Base-by-base conservation (phyloP, 2,113 vertebrate genomes). In the Thryonomys swinderianus region DNA sequence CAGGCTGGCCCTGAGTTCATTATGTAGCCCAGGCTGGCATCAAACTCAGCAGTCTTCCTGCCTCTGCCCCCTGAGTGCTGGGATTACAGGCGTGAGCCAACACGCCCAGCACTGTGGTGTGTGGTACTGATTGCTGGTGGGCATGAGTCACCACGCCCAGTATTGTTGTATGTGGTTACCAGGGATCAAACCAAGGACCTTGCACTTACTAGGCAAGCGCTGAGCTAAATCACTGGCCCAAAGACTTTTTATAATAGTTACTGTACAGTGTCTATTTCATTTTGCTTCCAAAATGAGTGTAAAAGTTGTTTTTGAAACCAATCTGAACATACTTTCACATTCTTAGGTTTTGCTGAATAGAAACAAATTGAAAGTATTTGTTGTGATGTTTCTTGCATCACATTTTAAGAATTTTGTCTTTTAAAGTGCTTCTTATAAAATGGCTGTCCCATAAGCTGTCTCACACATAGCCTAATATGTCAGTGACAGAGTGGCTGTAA, bases 211-310 rank as follows among this genome's bases (percentile, higher is more conserved):
- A n/a, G n/a, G n/a, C n/a, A n/a, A n/a, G n/a, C n/a, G n/a, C n/a
- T n/a, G n/a, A n/a, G n/a, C n/a, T n/a, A n/a, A n/a, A n/a, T n/a
- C n/a, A n/a, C n/a, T n/a, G n/a, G n/a, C n/a, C n/a, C n/a, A n/a
- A n/a, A n/a, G n/a, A n/a, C 51, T 57, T 37, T 92, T 61, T 80
- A 90, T 85, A 83, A 73, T 73, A 42, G 4, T 57, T 95, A 64
- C 71, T 51, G n/a, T 32, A 32, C 59, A 87, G 64, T 13, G 2
- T 57, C 27, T 34, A 0, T 81, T 69, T 94, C 45, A 93, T 4
- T 32, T 82, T 66, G 69, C 18, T 73, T 94, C 86, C 86, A 82
- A 92, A 86, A 59, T 62, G 61, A 32, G 27, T 91, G 67, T 74
- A 62, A 42, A 73, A 37, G 53, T 23, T 85, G 55, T 62, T 42